These are phyloP conservation scores for Drosophila pseudotalamancana DNA, from an alignment of 2,888 invertebrate species.

Conservation along the genomic window DNA sequence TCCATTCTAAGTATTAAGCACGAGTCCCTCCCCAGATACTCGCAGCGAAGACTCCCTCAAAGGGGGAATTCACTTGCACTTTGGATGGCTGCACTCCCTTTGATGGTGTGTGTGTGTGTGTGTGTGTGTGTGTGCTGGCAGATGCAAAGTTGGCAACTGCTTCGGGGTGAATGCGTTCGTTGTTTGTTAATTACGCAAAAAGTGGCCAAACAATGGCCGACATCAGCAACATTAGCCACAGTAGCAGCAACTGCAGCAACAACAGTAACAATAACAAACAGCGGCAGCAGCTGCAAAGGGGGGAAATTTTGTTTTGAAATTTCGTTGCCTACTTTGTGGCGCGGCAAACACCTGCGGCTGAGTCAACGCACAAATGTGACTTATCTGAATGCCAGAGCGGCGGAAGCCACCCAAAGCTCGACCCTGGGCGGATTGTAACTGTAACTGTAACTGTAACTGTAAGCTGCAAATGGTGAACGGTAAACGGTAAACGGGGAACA, in stretches of 20 bases:
- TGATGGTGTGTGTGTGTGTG: too few relatives aligned
- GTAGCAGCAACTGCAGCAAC: too few relatives aligned
- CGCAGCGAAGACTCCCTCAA: neutral
- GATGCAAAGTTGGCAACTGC: slow-evolving; percentile 24
- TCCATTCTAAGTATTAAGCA: too few relatives aligned
- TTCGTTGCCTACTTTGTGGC: slow-evolving; percentile 46
- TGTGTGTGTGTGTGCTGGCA: neutral
- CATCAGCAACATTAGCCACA: neutral
- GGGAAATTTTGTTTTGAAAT: slow-evolving; percentile 7
- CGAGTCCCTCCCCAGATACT: too few relatives aligned
- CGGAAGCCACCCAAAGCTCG: neutral
- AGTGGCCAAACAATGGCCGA: slow-evolving; percentile 32
- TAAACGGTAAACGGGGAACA: slow-evolving; percentile 3
- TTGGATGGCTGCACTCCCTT: neutral
- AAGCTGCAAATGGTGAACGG: slow-evolving; percentile 11
- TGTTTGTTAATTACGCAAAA: slow-evolving; percentile 55
- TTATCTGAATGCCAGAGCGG: slow-evolving; percentile 30
- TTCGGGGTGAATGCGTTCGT: slow-evolving; percentile 9
- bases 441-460: slow-evolving; percentile 3
- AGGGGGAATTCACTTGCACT: neutral
- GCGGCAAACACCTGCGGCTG: slow-evolving; percentile 40
- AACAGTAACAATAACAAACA: slow-evolving; percentile 2
- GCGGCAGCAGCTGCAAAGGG: neutral
- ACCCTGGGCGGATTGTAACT: neutral
- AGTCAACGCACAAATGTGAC: slow-evolving; percentile 42